A percentile compares a stretch with the other conserved stretches of the same genome.
These are phyloP conservation scores for Hyles euphorbiae DNA, from an alignment of 1,140 invertebrate species.

Conservation along the genomic window DNA sequence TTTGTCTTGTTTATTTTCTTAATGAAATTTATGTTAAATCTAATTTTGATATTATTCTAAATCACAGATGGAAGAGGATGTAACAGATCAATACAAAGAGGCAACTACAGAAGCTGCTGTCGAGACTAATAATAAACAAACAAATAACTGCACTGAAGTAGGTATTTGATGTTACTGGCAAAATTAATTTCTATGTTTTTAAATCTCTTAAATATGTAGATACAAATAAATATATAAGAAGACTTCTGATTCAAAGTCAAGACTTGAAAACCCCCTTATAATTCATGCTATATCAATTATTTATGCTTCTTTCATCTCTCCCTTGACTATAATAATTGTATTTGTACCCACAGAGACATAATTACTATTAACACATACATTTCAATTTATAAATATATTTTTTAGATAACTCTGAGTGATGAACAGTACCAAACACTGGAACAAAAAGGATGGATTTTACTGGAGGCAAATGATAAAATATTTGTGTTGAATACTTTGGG, in stretches of 20 bases:
- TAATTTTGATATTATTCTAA: too few relatives aligned
- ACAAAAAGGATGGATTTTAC: conserved; percentile 59
- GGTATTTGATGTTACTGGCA: conserved; percentile 7
- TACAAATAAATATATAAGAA: neutral
- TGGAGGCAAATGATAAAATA: conserved; percentile 57
- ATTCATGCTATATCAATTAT: too few relatives aligned
- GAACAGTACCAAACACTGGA: conserved; percentile 56
- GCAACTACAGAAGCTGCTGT: conserved; percentile 5
- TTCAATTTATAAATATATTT: conserved; percentile 5
- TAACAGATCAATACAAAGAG: conserved; percentile 1
- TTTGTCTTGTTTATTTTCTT: neutral
- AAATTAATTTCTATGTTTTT: too few relatives aligned
- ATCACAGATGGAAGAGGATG: neutral
- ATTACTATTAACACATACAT: too few relatives aligned
- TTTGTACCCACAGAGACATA: too few relatives aligned
- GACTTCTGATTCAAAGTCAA: too few relatives aligned
- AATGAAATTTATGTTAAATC: too few relatives aligned
- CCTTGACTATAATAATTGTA: too few relatives aligned
- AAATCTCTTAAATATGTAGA: neutral
- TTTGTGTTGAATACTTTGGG: conserved; percentile 56
- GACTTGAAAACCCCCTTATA: too few relatives aligned
- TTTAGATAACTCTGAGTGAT: conserved; percentile 60
- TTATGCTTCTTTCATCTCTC: too few relatives aligned
- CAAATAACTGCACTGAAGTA: conserved; percentile 31
- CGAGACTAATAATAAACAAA: conserved; percentile 14